Evolutionary conservation across 1,140 invertebrate genomes (phyloP), one percentile per base, ranked within the genome.

Genomic region (Zaprionus camerounensis): DNA sequence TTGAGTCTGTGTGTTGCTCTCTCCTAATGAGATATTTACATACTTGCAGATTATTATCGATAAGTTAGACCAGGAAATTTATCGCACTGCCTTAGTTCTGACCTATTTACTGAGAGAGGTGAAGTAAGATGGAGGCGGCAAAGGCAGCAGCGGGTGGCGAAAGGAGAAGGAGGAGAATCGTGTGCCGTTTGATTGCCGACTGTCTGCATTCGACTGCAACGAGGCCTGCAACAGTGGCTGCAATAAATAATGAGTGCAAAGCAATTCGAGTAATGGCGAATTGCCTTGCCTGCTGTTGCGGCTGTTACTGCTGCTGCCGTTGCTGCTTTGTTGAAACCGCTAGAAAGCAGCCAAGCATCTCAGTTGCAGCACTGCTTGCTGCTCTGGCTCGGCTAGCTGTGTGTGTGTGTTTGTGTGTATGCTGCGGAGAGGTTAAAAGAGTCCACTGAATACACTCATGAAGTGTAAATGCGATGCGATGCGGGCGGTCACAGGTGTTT

Each of bases 401-500:
- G 59, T 73, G 61, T 57, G 51, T 63, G 44, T 9, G 56, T 17
- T 49, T 65, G 59, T 73, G 61, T 57, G 51, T 63, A 44, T 9
- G 56, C 22, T 49, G 65, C 44, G 61, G 51, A 55, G 64, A 72
- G 68, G 69, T 57, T 66, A 53, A 56, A 56, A 56, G 69, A 83
- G 71, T 86, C 76, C 82, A 82, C 73, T 82, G 77, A 86, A 87
- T 76, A 86, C 81, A 66, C 71, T 56, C 53, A 58, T 46, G n/a
- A 65, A 55, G 49, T 55, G 67, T 49, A 76, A 70, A 62, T 53
- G 36, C 44, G 49, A 56, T 70, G 69, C 82, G 26, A 78, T 76
- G 84, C 84, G 85, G 84, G 84, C 81, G 84, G 84, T 87, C 84
- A 87, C 84, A 87, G 84, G 84, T 87, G 84, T 82, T 75, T 69